Percentiles rank a stretch among this genome's conserved stretches.
Evolutionary conservation across 23 tunicate genomes (phyloP).

Genomic region (Halocynthia roretzi): DNA sequence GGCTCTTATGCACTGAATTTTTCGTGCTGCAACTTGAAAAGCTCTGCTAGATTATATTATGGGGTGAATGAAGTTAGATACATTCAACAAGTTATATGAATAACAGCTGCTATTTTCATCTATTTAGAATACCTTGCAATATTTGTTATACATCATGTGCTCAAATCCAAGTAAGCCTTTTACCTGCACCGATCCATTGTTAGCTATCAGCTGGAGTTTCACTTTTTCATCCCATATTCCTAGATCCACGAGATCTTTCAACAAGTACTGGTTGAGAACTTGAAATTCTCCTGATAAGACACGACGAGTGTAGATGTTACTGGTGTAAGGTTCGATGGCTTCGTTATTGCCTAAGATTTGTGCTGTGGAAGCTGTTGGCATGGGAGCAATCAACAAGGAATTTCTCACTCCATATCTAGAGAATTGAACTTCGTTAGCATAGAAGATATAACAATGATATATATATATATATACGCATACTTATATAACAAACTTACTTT

Average conservation of each 20-base stretch:
- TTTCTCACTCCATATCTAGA: constrained; percentile 88
- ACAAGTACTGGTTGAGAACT: constrained; percentile 88
- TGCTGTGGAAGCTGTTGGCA: constrained; percentile 99
- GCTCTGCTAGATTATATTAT: too few relatives aligned
- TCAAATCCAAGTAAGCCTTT: background rate
- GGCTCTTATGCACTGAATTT: too few relatives aligned
- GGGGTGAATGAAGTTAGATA: too few relatives aligned
- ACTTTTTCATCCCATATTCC: constrained; percentile 94
- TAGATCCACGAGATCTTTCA: constrained; percentile 75
- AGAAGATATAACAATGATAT: background rate
- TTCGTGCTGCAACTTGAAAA: too few relatives aligned
- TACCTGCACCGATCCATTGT: constrained; percentile 93
- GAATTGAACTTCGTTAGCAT: background rate
- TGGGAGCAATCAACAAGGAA: constrained; percentile 88
- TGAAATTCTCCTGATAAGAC: constrained; percentile 97
- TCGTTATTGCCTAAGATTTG: constrained; percentile 99
- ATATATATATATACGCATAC: background rate
- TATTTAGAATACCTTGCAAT: too few relatives aligned
- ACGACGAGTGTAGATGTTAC: constrained; percentile 93
- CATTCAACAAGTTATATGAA: too few relatives aligned
- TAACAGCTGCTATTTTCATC: too few relatives aligned
- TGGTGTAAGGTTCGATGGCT: constrained; percentile 97
- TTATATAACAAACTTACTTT: constrained; percentile 35
- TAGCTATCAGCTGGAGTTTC: constrained; percentile 82
- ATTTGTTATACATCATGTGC: background rate